Conservation (phyloP, 2,797 vertebrate genomes). For the Emydoidea blandingii region DNA sequence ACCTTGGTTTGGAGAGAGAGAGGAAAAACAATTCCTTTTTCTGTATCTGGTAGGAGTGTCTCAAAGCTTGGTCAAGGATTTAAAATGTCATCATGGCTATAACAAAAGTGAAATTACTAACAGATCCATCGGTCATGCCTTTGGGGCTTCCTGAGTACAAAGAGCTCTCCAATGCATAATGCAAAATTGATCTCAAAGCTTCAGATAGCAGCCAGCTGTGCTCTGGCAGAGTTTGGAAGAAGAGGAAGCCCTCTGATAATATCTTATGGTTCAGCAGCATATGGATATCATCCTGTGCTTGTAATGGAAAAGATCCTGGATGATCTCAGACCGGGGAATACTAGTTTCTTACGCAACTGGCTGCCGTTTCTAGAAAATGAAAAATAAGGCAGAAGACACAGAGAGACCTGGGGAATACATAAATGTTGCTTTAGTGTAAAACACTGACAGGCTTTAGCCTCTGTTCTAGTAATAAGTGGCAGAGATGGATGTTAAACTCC, state of each 20-base stretch:
- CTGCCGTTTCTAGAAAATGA: not conserved
- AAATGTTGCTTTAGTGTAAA: not conserved
- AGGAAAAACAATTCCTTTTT: not conserved
- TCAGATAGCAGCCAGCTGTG: not conserved
- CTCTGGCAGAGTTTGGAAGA: not conserved
- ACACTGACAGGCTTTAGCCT: not conserved
- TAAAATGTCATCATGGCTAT: not conserved
- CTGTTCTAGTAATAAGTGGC: not conserved
- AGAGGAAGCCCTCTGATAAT: not conserved
- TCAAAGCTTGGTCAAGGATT: not conserved
- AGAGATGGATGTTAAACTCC: not conserved
- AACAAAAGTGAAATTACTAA: not conserved
- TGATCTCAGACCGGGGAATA: accelerated
- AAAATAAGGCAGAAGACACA: not conserved
- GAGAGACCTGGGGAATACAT: not conserved
- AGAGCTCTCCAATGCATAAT: not conserved
- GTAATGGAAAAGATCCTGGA: not conserved
- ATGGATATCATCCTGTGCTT: not conserved
- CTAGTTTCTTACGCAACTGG: not conserved
- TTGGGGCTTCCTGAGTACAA: not conserved
- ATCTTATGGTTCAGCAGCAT: not conserved
- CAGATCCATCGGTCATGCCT: not conserved
- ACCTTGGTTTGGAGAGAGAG: not conserved
- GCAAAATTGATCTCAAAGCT: not conserved
- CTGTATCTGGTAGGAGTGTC: not conserved